A percentile compares a stretch with the other conserved stretches of the same genome.
phyloP scores from a whole-genome alignment of 1,140 invertebrate genomes.

The Rhagoletis pomonella region DNA sequence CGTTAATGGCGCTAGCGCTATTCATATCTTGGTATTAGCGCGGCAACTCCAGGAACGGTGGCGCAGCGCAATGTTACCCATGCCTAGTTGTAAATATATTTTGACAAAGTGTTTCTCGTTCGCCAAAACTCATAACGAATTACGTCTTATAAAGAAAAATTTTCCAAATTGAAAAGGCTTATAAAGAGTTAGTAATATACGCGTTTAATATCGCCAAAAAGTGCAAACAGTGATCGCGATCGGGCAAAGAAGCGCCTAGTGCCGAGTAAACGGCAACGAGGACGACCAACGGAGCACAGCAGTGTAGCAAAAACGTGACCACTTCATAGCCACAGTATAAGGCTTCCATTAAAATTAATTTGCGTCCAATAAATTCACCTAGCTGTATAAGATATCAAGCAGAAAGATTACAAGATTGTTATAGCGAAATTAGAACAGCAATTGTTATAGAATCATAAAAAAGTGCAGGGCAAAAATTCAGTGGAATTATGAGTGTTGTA shows the following conservation, averaged over 20 bases:
- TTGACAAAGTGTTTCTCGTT: slow-evolving; percentile 25
- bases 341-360: neutral
- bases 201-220: neutral
- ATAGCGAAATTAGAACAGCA: neutral
- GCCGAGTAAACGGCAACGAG: neutral
- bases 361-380: neutral
- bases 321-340: neutral
- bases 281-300: neutral
- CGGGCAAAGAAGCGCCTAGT: slow-evolving; percentile 20
- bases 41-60: too few species aligned
- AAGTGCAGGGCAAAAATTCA: neutral
- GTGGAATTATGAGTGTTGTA: slow-evolving; percentile 69
- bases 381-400: neutral
- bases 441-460: neutral
- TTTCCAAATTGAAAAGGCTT: neutral
- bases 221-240: slow-evolving; percentile 5
- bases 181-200: neutral
- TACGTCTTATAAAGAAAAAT: slow-evolving; percentile 46
- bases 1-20: too few species aligned
- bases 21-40: too few species aligned
- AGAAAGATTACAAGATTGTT: neutral
- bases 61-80: too few species aligned
- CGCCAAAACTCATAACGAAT: neutral
- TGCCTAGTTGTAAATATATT: slow-evolving; percentile 57
- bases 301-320: neutral